Conservation (phyloP, 2,888 invertebrate genomes). For the Cloeon dipterum region DNA sequence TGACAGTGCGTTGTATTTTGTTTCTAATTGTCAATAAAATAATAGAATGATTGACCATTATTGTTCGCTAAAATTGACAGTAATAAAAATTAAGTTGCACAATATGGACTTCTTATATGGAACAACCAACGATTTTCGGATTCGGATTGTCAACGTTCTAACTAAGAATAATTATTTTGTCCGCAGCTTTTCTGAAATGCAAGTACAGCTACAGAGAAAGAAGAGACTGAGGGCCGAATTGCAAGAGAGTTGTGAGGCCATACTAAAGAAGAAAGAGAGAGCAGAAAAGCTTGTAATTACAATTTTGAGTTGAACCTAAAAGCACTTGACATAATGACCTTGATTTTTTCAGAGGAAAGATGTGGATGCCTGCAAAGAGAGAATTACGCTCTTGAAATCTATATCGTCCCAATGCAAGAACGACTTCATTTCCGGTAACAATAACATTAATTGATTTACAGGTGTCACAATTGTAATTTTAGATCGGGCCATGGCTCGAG, state of each 20-base stretch:
- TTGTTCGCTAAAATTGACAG: too few species aligned
- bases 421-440: slow-evolving; percentile 16
- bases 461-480: neutral
- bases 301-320: neutral
- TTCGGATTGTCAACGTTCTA: too few species aligned
- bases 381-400: slow-evolving; percentile 27
- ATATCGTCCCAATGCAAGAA: slow-evolving; percentile 29
- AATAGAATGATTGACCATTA: too few species aligned
- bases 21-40: too few species aligned
- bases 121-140: too few species aligned
- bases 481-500: neutral
- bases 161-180: too few species aligned
- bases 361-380: slow-evolving; percentile 32
- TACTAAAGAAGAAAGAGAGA: slow-evolving; percentile 22
- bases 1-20: too few species aligned
- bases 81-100: too few species aligned
- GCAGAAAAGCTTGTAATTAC: slow-evolving; percentile 18
- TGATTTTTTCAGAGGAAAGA: slow-evolving; percentile 24
- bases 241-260: slow-evolving; percentile 28
- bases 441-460: slow-evolving; percentile 11
- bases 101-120: too few species aligned
- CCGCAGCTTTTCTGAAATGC: slow-evolving; percentile 35
- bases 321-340: neutral
- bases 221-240: slow-evolving; percentile 27
- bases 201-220: slow-evolving; percentile 30